phyloP scores from a whole-genome alignment of 64 coral and sea anemone species.

The Catalaphyllia jardinei region DNA sequence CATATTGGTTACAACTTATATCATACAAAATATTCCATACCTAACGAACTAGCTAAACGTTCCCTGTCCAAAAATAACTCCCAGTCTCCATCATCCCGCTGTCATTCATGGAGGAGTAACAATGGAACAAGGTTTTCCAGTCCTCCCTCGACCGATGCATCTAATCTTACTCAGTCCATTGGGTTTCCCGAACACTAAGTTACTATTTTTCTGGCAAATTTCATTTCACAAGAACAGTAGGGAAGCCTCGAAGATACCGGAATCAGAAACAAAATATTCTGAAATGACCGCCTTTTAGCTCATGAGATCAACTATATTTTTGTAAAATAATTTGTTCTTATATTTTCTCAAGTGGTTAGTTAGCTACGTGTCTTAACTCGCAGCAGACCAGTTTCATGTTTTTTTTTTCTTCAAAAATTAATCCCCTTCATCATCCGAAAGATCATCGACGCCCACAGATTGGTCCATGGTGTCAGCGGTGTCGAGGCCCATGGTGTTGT shows the following conservation, averaged over 20 bases:
- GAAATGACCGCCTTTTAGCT: too few relatives aligned
- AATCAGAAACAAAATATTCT: too few relatives aligned
- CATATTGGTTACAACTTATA: neutral
- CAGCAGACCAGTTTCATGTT: neutral
- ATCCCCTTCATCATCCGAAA: conserved; percentile 22
- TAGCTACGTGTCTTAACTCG: neutral
- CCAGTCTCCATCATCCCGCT: neutral
- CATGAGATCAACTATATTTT: too few relatives aligned
- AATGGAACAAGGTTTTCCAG: neutral
- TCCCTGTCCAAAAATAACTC: neutral
- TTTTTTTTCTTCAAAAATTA: neutral
- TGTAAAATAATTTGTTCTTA: too few relatives aligned
- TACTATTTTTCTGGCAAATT: neutral
- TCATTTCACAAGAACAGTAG: too few relatives aligned
- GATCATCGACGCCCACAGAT: conserved; percentile 33
- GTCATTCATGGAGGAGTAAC: neutral
- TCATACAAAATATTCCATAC: neutral
- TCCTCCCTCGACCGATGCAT: neutral
- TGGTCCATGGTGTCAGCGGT: conserved; percentile 74
- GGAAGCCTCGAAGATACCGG: too few relatives aligned
- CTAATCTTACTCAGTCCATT: neutral
- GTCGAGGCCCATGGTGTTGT: conserved; percentile 69
- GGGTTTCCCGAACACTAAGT: neutral
- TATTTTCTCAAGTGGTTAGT: too few relatives aligned
- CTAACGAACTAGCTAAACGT: neutral